phyloP scores from a whole-genome alignment of 2,113 vertebrate genomes.

The Paradisaea rubra region DNA sequence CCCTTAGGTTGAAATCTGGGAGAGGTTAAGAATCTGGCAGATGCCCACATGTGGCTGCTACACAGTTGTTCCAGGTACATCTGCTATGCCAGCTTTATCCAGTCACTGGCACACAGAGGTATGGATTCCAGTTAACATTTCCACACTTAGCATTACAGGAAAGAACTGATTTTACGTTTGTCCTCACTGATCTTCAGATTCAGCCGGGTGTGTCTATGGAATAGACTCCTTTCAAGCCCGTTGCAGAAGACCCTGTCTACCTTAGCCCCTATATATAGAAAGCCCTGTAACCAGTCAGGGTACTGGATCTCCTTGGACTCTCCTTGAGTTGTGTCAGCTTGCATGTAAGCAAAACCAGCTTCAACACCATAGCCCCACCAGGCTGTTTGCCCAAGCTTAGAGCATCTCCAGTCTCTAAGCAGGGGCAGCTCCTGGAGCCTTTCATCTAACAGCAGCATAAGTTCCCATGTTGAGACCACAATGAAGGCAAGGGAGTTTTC shows the following conservation, averaged over 20 bases:
- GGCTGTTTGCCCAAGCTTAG: background rate
- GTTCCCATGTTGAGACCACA: background rate
- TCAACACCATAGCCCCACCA: background rate
- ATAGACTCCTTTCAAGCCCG: background rate
- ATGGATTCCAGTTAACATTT: background rate
- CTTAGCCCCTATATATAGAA: background rate
- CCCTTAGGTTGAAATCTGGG: background rate
- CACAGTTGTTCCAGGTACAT: background rate
- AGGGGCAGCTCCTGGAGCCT: background rate
- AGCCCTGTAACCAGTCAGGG: background rate
- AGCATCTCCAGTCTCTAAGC: background rate
- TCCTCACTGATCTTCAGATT: background rate
- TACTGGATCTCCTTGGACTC: background rate
- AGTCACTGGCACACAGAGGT: fast-evolving
- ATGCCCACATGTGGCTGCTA: background rate
- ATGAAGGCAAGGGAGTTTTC: background rate
- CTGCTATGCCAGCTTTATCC: background rate
- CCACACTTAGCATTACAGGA: background rate
- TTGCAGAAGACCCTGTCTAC: background rate
- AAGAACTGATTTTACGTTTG: background rate
- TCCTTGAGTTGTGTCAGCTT: background rate
- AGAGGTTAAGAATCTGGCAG: background rate
- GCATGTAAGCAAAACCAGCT: background rate
- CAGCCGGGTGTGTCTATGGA: background rate
- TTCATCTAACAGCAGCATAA: background rate